Percentiles rank a stretch among this genome's conserved stretches.
Evolutionary conservation across 2,113 vertebrate genomes (phyloP).

Genomic region (Megalops atlanticus): DNA sequence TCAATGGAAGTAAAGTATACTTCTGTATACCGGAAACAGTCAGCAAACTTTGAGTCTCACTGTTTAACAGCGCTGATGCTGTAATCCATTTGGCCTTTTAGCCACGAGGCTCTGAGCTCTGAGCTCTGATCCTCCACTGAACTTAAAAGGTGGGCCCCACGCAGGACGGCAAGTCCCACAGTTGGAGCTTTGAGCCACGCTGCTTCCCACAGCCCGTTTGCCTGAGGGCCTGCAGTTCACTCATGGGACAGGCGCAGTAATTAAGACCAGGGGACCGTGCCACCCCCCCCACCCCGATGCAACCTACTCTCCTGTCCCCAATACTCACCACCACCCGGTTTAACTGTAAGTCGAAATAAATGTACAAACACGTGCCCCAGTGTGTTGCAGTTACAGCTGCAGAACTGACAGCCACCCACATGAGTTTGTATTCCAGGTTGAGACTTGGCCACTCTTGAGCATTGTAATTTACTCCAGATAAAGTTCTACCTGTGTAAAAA

Average conservation of each 20-base stretch:
- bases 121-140: background rate
- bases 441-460: background rate
- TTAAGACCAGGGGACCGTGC: slow-evolving; percentile 8
- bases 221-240: background rate
- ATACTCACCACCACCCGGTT: too few species aligned
- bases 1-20: too few species aligned
- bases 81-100: too few species aligned
- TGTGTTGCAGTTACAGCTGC: background rate
- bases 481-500: background rate
- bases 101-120: background rate
- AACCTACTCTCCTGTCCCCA: background rate
- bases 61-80: too few species aligned
- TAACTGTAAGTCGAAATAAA: too few species aligned
- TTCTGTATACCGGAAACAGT: too few species aligned
- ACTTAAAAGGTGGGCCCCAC: background rate
- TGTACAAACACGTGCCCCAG: background rate
- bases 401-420: too few species aligned
- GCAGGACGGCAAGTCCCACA: background rate
- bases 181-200: background rate
- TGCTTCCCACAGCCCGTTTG: background rate
- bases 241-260: background rate
- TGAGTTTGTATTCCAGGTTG: too few species aligned
- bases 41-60: too few species aligned
- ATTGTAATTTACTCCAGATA: background rate
- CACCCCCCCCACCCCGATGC: background rate